phyloP scores from a whole-genome alignment of 2,113 vertebrate species.

The Notothenia coriiceps region DNA sequence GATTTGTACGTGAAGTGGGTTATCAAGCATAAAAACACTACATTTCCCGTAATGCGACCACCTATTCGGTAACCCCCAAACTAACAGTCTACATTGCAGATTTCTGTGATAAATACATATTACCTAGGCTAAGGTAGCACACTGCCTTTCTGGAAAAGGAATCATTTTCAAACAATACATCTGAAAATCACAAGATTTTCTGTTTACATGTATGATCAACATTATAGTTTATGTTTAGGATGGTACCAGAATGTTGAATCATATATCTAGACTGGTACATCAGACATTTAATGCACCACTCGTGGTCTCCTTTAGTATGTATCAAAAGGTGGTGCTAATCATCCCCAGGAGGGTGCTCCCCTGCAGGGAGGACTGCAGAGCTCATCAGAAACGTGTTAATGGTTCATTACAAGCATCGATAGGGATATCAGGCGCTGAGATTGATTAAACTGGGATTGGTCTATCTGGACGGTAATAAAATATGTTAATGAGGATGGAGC shows the following conservation, averaged over 20 bases:
- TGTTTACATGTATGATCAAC: background rate
- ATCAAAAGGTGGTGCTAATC: constrained; percentile 22
- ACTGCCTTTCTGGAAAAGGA: background rate
- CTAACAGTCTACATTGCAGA: background rate
- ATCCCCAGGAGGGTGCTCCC: constrained; percentile 11
- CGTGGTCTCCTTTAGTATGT: constrained; percentile 12
- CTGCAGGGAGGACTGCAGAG: constrained; percentile 38
- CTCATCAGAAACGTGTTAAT: constrained; percentile 54
- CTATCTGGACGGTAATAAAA: constrained; percentile 24
- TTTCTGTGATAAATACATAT: background rate
- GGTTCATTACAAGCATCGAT: constrained; percentile 38
- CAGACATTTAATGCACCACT: background rate
- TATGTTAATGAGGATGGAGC: constrained; percentile 30
- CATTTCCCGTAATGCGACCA: background rate
- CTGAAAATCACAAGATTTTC: background rate
- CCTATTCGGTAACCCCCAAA: background rate
- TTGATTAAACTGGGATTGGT: constrained; percentile 44
- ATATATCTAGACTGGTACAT: background rate
- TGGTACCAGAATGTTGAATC: background rate
- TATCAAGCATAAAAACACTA: background rate
- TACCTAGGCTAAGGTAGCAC: background rate
- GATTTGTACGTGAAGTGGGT: background rate
- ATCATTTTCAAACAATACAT: background rate
- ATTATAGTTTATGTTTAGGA: background rate
- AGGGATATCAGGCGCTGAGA: constrained; percentile 11